A percentile compares a stretch with the other conserved stretches of the same genome.
Evolutionary conservation across 2,888 invertebrate species (phyloP).

Genomic region (Cheilosia urbana): DNA sequence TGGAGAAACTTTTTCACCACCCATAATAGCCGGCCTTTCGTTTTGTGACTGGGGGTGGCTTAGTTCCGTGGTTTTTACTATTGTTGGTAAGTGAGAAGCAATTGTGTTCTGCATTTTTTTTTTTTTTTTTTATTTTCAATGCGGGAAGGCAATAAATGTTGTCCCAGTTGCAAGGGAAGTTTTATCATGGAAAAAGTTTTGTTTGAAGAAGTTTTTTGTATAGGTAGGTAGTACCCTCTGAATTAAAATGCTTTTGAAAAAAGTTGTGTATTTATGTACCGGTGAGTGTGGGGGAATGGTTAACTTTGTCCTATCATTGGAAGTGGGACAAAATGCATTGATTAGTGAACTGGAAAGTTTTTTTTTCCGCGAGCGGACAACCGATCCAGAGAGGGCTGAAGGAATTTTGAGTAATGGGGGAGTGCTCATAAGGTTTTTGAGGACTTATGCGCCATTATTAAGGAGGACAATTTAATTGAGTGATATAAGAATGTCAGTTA

Average conservation of each 20-base stretch:
- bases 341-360: background rate
- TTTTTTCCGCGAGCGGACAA: background rate
- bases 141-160: constrained; percentile 17
- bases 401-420: no score
- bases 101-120: constrained; percentile 1
- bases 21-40: background rate
- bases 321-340: background rate
- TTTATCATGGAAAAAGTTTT: constrained; percentile 22
- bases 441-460: no score
- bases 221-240: background rate
- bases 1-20: background rate
- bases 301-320: background rate
- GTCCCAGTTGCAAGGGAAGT: constrained; percentile 9
- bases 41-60: background rate
- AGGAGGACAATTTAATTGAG: no score
- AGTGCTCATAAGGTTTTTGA: no score
- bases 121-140: background rate
- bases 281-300: background rate
- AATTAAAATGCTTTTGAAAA: constrained; percentile 6
- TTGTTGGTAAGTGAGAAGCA: constrained; percentile 10
- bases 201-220: background rate
- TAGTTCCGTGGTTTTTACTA: background rate
- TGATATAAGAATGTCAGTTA: no score
- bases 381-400: no score
- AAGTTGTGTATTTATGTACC: constrained; percentile 5